These are phyloP conservation scores for Falco naumanni DNA, from an alignment of 2,797 vertebrate genomes.

Conservation along the genomic window DNA sequence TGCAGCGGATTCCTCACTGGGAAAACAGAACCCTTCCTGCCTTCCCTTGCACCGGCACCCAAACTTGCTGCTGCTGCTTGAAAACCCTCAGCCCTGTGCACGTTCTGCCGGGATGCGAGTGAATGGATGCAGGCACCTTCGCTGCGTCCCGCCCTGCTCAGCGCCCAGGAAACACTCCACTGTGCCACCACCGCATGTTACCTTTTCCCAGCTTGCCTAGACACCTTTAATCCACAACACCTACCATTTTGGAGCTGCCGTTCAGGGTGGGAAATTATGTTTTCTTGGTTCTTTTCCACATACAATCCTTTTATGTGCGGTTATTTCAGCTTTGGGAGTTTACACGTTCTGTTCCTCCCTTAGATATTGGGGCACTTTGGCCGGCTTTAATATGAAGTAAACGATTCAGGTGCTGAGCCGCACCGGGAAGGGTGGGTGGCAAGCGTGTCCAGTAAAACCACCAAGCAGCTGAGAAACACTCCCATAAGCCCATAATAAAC, in stretches of 20 bases:
- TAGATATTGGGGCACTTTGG: not conserved
- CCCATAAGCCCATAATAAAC: rapidly evolving
- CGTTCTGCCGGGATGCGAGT: not conserved
- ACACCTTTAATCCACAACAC: not conserved
- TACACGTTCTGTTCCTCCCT: not conserved
- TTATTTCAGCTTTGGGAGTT: not conserved
- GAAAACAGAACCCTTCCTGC: not conserved
- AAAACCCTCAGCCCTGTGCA: not conserved
- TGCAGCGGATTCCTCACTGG: rapidly evolving
- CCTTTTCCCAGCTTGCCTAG: not conserved
- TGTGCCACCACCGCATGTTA: rapidly evolving
- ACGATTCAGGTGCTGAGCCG: rapidly evolving
- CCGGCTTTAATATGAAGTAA: not conserved
- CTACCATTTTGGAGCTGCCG: not conserved
- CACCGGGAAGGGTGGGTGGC: rapidly evolving
- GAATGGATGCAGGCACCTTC: rapidly evolving
- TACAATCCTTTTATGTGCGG: not conserved
- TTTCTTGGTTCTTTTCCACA: not conserved
- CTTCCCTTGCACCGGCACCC: not conserved
- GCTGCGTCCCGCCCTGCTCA: rapidly evolving
- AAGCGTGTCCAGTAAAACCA: not conserved
- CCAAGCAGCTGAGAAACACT: rapidly evolving
- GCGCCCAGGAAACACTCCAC: not conserved
- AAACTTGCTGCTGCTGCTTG: not conserved
- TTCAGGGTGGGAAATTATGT: not conserved